Percentiles rank a stretch among this genome's conserved stretches.
Conservation (phyloP, 2,888 invertebrate genomes). For the Adela reaumurella region DNA sequence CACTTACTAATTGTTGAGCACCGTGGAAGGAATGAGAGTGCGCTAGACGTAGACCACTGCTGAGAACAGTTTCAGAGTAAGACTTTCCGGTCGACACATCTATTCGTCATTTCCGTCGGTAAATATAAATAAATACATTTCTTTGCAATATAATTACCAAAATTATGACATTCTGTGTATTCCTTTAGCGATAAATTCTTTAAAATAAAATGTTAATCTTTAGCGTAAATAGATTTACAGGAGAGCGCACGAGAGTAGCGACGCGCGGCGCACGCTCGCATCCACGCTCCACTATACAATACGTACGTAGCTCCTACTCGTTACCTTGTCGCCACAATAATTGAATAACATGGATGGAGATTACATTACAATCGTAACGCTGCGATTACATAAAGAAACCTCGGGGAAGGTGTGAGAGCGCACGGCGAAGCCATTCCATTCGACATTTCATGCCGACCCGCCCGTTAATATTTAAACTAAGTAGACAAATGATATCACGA, state of each 20-base stretch:
- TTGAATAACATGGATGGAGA: conserved; percentile 55
- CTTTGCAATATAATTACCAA: conserved; percentile 51
- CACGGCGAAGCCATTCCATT: neutral
- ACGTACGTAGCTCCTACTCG: conserved; percentile 38
- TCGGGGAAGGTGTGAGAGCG: neutral
- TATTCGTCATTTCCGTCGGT: conserved; percentile 1
- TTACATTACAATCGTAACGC: conserved; percentile 44
- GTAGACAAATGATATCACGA: conserved; percentile 30
- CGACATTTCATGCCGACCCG: conserved; percentile 34
- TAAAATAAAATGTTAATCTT: conserved; percentile 42
- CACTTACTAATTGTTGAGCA: conserved; percentile 51
- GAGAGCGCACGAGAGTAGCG: conserved; percentile 28
- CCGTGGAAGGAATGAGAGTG: conserved; percentile 67
- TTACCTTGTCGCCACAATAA: conserved; percentile 55
- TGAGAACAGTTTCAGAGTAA: conserved; percentile 15
- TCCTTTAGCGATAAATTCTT: conserved; percentile 44
- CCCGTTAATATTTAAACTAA: conserved; percentile 17
- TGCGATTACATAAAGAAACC: conserved; percentile 34
- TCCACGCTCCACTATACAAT: conserved; percentile 20
- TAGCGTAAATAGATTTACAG: conserved; percentile 28
- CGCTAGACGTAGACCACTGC: conserved; percentile 32
- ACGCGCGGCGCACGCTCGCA: conserved; percentile 54
- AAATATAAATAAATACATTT: conserved; percentile 41
- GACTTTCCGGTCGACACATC: conserved; percentile 11
- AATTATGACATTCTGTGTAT: conserved; percentile 46